Evolutionary conservation across 2,888 invertebrate genomes (phyloP).

Genomic region (Drosophila kuntzei): DNA sequence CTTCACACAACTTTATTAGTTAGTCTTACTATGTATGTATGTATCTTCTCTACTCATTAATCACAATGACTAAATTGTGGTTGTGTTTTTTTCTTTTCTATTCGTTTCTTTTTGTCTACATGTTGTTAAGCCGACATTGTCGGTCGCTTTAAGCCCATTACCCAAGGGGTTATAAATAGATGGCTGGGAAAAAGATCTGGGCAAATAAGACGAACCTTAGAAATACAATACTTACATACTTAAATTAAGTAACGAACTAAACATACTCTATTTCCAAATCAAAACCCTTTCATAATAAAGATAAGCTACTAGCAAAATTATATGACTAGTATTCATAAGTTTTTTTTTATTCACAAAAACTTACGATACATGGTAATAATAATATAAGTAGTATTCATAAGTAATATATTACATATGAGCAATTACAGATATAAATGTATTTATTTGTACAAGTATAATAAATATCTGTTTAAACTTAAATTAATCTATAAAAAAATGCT

Average conservation of each 20-base stretch:
- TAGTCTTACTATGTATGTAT: slow-evolving; percentile 20
- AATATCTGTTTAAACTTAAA: no score
- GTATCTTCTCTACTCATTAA: slow-evolving; percentile 60
- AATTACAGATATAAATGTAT: no score
- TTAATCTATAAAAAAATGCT: no score
- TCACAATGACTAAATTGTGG: slow-evolving; percentile 72
- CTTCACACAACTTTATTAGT: slow-evolving; percentile 28
- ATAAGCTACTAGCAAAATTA: no score
- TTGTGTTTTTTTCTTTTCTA: slow-evolving; percentile 21
- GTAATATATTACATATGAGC: no score
- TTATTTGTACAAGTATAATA: no score
- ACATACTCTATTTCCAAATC: slow-evolving; percentile 15
- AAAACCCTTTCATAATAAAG: no score
- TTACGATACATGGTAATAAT: no score
- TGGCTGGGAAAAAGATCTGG: slow-evolving; percentile 24
- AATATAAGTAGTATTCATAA: no score
- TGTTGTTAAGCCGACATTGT: slow-evolving; percentile 38
- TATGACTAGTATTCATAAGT: no score
- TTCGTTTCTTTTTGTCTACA: slow-evolving; percentile 11
- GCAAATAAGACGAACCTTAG: slow-evolving; percentile 5
- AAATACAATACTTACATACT: no score
- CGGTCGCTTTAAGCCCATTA: slow-evolving; percentile 60
- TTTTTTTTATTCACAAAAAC: no score
- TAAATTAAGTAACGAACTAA: neutral
- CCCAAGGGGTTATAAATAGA: slow-evolving; percentile 47